Evolutionary conservation across 92 coral and sea anemone species (phyloP), one percentile per base, ranked within the genome.

Genomic region (Bergia puertoricense): DNA sequence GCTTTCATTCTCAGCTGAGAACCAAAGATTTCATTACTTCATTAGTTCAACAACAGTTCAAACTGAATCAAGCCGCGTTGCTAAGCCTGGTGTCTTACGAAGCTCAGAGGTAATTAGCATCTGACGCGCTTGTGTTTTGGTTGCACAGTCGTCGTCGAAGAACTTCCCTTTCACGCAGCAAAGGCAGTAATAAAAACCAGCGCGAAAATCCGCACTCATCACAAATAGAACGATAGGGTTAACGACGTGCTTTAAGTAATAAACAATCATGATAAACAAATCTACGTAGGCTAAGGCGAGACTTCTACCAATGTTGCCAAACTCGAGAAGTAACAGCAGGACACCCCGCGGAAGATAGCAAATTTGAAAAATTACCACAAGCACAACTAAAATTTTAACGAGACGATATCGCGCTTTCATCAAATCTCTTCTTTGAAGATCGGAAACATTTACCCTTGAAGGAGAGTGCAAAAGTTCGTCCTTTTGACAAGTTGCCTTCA

Each of bases 191-290:
- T 84, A 84, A 71, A 84, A 91, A 2, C 91, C 93, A 5, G 79
- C 36, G 8, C 89, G 86, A 83, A 91, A 91, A 67, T 91, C 93
- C 6, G 82, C 57, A 67, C 93, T 91, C 93, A 91, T 91, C 1
- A 77, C 93, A 78, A 69, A 89, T 8, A 91, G 77, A 39, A 91
- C 82, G 37, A 91, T 50, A 36, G 93, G 93, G 41, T 89, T 91
- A n/a, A 89, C 90, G 3, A 91, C 86, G 48, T 91, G 93, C 40
- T 91, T 91, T 39, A 91, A 59, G 76, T 91, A 91, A 40, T 85
- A 91, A 48, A 85, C 78, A 50, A 81, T 85, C 48, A 91, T 30
- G 41, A 82, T 43, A 46, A 81, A 23, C 36, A 91, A 68, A 38
- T 89, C 82, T 30, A 89, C 71, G 54, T 88, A 91, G 16, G 36